phyloP scores from a whole-genome alignment of 2,113 vertebrate genomes.

The Myiopsitta monachus region DNA sequence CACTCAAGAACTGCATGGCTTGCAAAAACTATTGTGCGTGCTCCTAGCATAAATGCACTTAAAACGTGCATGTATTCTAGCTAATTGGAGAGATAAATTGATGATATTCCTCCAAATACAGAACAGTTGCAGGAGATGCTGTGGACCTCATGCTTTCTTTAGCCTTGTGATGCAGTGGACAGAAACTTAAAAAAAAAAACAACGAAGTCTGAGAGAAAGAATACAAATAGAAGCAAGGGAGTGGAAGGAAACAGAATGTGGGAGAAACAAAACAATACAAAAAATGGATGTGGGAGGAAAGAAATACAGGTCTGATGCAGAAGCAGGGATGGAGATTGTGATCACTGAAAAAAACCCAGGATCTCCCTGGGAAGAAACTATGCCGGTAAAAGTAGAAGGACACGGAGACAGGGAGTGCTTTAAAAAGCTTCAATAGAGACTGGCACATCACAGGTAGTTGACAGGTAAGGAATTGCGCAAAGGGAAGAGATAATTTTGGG shows the following conservation, averaged over 20 bases:
- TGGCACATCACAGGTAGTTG: background rate
- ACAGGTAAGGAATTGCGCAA: background rate
- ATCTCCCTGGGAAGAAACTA: background rate
- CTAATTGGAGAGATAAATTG: background rate
- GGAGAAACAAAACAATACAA: background rate
- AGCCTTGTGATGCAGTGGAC: background rate
- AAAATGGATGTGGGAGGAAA: background rate
- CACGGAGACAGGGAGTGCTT: background rate
- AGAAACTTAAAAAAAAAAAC: background rate
- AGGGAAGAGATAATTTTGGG: background rate
- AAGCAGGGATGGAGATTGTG: background rate
- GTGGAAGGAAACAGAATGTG: background rate
- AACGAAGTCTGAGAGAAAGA: background rate
- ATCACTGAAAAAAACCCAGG: background rate
- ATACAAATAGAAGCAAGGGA: background rate
- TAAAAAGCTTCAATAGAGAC: background rate
- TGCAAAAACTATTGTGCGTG: background rate
- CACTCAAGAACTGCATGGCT: background rate
- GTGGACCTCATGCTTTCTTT: background rate
- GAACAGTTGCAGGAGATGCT: background rate
- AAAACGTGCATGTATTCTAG: background rate
- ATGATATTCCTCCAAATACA: background rate
- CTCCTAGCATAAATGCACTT: background rate
- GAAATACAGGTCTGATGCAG: background rate
- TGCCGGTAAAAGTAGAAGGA: background rate